Evolutionary conservation across 2,113 vertebrate genomes (phyloP).

Genomic region (Platysteira castanea): DNA sequence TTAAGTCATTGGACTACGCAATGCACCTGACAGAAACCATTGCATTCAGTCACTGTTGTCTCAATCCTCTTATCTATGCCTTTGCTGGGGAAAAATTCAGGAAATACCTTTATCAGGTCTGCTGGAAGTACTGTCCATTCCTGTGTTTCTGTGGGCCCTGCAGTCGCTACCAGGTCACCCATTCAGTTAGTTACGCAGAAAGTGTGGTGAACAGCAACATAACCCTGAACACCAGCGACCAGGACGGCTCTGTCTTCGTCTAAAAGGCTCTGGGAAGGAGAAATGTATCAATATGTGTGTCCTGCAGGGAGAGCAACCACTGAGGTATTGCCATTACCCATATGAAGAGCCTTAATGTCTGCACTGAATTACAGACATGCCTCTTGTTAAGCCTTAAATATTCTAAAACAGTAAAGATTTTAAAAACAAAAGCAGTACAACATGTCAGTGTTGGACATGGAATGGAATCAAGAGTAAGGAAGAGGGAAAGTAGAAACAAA

Average conservation of each 20-base stretch:
- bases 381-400: not conserved
- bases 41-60: constrained; percentile 84
- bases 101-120: constrained; percentile 69
- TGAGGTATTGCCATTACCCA: not conserved
- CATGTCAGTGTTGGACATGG: not conserved
- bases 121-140: constrained; percentile 51
- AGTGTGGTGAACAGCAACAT: constrained; percentile 23
- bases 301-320: not conserved
- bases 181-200: constrained; percentile 33
- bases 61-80: constrained; percentile 91
- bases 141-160: constrained; percentile 37
- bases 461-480: not conserved
- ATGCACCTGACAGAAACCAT: constrained; percentile 76
- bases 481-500: not conserved
- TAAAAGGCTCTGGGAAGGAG: not conserved
- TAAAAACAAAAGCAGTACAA: not conserved
- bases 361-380: not conserved
- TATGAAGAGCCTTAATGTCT: not conserved
- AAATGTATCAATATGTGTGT: not conserved
- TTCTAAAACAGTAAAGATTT: not conserved
- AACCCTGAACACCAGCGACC: constrained; percentile 65
- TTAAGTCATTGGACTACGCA: constrained; percentile 10
- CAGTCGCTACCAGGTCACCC: not conserved
- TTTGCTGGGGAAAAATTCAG: constrained; percentile 91
- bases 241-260: constrained; percentile 21